A percentile compares a stretch with the other conserved stretches of the same genome.
Evolutionary conservation across 2,113 vertebrate genomes (phyloP).

Genomic region (Okapia johnstoni): DNA sequence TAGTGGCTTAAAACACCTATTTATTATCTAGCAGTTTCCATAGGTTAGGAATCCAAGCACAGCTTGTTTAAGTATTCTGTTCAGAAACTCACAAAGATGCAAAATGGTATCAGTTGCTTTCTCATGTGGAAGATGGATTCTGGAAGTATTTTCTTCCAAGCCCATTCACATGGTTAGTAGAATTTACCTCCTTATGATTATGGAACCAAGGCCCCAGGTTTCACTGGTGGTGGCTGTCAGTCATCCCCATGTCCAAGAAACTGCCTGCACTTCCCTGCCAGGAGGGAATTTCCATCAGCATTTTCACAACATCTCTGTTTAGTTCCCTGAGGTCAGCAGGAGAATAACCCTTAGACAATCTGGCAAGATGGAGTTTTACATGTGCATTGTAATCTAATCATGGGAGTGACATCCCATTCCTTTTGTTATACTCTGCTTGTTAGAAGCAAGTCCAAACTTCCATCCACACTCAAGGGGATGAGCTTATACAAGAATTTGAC

Average conservation of each 20-base stretch:
- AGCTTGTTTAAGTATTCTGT: not conserved
- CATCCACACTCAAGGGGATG: not conserved
- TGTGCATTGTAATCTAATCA: not conserved
- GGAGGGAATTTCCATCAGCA: not conserved
- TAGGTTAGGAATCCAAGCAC: not conserved
- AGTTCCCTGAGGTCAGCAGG: not conserved
- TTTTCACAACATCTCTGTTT: not conserved
- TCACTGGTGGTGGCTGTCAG: fast-evolving
- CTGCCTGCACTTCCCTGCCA: not conserved
- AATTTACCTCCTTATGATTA: not conserved
- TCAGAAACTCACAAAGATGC: not conserved
- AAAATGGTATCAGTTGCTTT: not conserved
- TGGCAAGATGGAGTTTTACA: not conserved
- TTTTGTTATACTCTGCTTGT: not conserved
- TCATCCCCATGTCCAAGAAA: not conserved
- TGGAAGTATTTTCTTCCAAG: not conserved
- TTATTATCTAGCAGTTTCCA: not conserved
- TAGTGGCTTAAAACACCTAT: not conserved
- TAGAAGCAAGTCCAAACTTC: not conserved
- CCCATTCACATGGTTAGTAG: not conserved
- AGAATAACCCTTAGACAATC: not conserved
- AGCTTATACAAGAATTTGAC: not conserved
- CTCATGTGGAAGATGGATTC: not conserved
- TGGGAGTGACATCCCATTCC: not conserved
- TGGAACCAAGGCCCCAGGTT: not conserved